Evolutionary conservation across 2,888 invertebrate species (phyloP).

Genomic region (Thera obeliscata): DNA sequence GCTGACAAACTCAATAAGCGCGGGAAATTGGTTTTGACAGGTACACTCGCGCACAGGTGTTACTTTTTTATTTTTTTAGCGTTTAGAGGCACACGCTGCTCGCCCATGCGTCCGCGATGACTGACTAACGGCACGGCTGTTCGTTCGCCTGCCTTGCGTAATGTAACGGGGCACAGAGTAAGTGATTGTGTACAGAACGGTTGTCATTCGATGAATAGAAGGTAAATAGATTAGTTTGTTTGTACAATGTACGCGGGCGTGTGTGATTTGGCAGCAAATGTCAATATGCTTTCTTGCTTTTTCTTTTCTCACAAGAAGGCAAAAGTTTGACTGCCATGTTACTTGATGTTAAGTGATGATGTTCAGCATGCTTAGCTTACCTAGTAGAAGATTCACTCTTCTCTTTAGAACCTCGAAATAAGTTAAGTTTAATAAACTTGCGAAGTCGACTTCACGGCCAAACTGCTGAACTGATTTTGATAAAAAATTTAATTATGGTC

Average conservation of each 20-base stretch:
- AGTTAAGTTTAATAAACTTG: too few species aligned
- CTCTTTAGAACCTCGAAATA: too few species aligned
- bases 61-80: constrained; percentile 52
- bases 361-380: too few species aligned
- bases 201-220: constrained; percentile 39
- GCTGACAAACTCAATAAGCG: constrained; percentile 25
- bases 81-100: constrained; percentile 54
- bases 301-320: too few species aligned
- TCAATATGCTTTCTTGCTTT: constrained; percentile 29
- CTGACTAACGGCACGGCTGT: constrained; percentile 67
- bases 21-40: constrained; percentile 50
- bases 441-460: too few species aligned
- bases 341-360: not conserved
- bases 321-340: not conserved
- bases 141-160: constrained; percentile 74
- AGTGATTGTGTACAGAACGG: constrained; percentile 67
- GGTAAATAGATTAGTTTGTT: constrained; percentile 32
- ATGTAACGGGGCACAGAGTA: constrained; percentile 81
- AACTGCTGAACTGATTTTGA: too few species aligned
- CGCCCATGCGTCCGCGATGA: constrained; percentile 67
- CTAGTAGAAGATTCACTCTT: too few species aligned
- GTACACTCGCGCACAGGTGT: constrained; percentile 48
- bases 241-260: constrained; percentile 26
- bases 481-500: too few species aligned
- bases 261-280: constrained; percentile 30